A percentile compares a stretch with the other conserved stretches of the same genome.
These are phyloP conservation scores for Stenichneumon culpator DNA, from an alignment of 2,888 invertebrate species.

Conservation along the genomic window DNA sequence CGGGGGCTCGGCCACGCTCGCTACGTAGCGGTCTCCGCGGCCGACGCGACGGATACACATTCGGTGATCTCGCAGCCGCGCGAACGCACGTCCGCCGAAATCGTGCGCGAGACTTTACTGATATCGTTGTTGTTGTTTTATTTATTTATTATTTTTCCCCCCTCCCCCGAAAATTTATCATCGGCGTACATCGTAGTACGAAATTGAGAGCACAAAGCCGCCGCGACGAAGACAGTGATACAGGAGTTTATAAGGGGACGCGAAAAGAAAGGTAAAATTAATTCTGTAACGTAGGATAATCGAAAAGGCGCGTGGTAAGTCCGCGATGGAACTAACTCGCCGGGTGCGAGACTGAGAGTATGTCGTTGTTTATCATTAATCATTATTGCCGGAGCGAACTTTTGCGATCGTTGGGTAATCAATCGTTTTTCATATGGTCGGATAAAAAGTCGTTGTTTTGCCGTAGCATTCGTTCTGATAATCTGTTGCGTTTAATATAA, in stretches of 20 bases:
- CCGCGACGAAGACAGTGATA: constrained; percentile 26
- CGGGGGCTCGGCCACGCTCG: constrained; percentile 78
- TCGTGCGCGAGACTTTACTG: neutral
- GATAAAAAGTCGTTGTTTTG: neutral
- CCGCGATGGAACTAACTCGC: neutral
- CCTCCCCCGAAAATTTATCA: neutral
- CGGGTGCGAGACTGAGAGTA: neutral
- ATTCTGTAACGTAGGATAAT: neutral
- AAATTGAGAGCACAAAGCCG: neutral
- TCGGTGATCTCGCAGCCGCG: constrained; percentile 72
- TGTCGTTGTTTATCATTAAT: constrained; percentile 23
- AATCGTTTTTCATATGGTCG: neutral
- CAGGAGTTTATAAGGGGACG: neutral
- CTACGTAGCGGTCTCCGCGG: constrained; percentile 70
- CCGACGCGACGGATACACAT: constrained; percentile 61
- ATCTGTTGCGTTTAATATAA: neutral
- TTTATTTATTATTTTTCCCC: neutral
- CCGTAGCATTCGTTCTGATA: neutral
- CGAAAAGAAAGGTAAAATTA: neutral
- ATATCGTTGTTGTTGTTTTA: constrained; percentile 11
- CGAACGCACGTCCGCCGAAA: constrained; percentile 66
- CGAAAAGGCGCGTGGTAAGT: neutral
- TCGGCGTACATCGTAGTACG: neutral
- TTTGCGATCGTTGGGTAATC: neutral
- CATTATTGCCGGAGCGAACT: constrained; percentile 23